Evolutionary conservation across 2,888 invertebrate species (phyloP).

Genomic region (Amiota mariae): DNA sequence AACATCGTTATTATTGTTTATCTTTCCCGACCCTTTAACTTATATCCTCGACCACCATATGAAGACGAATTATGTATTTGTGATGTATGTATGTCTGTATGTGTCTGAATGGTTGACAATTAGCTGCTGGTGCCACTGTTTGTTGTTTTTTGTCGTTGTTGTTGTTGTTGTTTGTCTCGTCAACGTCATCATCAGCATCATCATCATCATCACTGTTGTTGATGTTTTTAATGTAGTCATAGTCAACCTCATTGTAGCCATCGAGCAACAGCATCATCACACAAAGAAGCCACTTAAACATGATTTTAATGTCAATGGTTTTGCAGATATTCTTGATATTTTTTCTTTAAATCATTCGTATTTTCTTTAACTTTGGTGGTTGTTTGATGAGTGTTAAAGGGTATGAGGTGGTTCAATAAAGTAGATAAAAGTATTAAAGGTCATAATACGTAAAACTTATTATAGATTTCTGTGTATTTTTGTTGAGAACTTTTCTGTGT

Average conservation of each 20-base stretch:
- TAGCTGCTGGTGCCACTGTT: slow-evolving; percentile 43
- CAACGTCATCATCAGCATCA: background rate
- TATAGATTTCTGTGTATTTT: slow-evolving; percentile 49
- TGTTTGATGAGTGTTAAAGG: slow-evolving; percentile 14
- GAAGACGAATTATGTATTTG: no score
- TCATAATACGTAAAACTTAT: slow-evolving; percentile 45
- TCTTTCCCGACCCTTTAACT: no score
- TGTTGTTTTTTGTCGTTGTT: slow-evolving; percentile 15
- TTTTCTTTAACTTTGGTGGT: background rate
- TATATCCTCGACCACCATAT: no score
- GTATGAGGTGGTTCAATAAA: slow-evolving; percentile 28
- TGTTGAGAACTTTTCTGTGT: background rate
- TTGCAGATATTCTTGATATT: slow-evolving; percentile 44
- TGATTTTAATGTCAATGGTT: slow-evolving; percentile 70
- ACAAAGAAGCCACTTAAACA: slow-evolving; percentile 63
- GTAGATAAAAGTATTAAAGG: slow-evolving; percentile 63
- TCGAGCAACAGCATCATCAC: slow-evolving; percentile 47
- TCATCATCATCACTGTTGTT: slow-evolving; percentile 14
- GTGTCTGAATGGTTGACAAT: slow-evolving; percentile 61
- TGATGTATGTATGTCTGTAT: background rate
- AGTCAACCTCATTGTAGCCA: slow-evolving; percentile 50
- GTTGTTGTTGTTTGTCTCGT: background rate
- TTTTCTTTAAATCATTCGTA: background rate
- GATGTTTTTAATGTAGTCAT: slow-evolving; percentile 34
- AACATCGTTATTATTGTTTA: slow-evolving; percentile 1